Conservation (phyloP, 2,888 invertebrate genomes). For the Thumatha senex region DNA sequence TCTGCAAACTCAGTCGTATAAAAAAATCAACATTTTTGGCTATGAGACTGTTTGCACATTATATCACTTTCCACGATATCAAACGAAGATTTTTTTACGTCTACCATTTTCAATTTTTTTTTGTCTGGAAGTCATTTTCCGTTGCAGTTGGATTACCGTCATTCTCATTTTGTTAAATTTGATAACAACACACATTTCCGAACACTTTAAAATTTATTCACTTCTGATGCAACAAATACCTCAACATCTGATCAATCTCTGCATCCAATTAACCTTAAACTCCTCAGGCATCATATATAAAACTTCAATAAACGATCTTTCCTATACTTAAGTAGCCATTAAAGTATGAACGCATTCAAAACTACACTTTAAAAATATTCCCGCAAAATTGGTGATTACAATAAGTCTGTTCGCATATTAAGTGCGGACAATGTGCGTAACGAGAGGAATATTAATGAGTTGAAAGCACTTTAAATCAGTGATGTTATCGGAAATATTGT, state of each 20-base stretch:
- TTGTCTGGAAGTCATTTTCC: no score
- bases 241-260: neutral
- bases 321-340: neutral
- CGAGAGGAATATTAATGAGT: slow-evolving; percentile 43
- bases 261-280: neutral
- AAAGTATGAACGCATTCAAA: neutral
- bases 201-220: neutral
- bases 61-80: no score
- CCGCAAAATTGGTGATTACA: slow-evolving; percentile 17
- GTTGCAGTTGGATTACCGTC: no score
- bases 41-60: no score
- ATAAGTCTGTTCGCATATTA: slow-evolving; percentile 28
- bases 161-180: no score
- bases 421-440: slow-evolving; percentile 40
- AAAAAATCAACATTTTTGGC: no score
- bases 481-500: slow-evolving; percentile 23
- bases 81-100: no score
- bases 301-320: slow-evolving; percentile 1
- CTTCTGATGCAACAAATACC: neutral
- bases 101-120: no score
- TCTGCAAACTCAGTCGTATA: no score
- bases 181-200: no score
- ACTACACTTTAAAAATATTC: slow-evolving; percentile 7
- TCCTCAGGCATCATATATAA: neutral
- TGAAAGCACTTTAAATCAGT: slow-evolving; percentile 36